Evolutionary conservation across 1,140 invertebrate species (phyloP).

Genomic region (Papilio machaon): DNA sequence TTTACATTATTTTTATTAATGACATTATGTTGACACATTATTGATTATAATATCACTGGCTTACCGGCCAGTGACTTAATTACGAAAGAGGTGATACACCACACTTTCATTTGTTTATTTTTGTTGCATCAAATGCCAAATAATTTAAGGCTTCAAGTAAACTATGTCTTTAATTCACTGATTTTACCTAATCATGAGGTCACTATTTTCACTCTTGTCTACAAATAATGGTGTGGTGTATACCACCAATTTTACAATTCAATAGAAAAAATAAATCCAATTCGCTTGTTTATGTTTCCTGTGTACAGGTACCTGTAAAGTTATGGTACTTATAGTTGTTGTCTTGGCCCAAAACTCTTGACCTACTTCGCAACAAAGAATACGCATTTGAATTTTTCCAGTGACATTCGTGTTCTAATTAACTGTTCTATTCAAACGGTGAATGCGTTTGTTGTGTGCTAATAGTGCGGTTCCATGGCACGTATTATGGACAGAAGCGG

Average conservation of each 20-base stretch:
- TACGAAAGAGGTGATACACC: too few species aligned
- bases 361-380: background rate
- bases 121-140: too few species aligned
- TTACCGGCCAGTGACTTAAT: too few species aligned
- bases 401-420: slow-evolving; percentile 1
- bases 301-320: background rate
- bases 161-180: too few species aligned
- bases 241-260: background rate
- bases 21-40: too few species aligned
- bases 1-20: too few species aligned
- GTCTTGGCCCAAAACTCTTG: background rate
- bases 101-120: background rate
- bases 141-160: too few species aligned
- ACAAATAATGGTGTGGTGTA: too few species aligned
- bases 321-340: background rate
- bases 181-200: too few species aligned
- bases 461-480: background rate
- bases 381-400: background rate
- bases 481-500: background rate
- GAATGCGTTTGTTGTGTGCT: background rate
- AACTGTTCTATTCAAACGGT: background rate
- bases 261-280: background rate
- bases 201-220: background rate
- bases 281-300: background rate
- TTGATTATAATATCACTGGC: too few species aligned